Evolutionary conservation across 2,797 vertebrate genomes (phyloP).

Genomic region (Molossus molossus): DNA sequence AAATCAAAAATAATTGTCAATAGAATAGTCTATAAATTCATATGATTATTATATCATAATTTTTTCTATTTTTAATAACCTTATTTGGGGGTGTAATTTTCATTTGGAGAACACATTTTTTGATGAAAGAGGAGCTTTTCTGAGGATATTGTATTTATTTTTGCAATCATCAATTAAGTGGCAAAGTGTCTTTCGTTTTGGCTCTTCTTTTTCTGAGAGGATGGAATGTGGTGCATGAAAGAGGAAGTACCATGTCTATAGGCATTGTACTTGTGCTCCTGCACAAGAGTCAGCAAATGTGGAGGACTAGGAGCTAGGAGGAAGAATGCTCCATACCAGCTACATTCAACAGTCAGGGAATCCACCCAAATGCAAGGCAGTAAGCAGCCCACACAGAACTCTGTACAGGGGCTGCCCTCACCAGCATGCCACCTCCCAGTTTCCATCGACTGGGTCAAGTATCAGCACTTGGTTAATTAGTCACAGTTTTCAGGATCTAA

Average conservation of each 20-base stretch:
- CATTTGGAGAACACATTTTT: background rate
- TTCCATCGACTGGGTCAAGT: conserved; percentile 80
- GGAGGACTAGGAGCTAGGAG: background rate
- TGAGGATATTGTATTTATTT: background rate
- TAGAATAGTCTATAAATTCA: background rate
- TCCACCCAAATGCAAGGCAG: background rate
- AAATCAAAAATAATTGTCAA: background rate
- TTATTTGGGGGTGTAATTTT: background rate
- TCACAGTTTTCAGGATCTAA: conserved; percentile 74
- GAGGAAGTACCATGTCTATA: conserved; percentile 5
- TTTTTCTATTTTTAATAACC: background rate
- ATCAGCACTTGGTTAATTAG: conserved; percentile 76
- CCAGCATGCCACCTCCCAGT: conserved; percentile 58
- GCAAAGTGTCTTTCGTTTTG: background rate
- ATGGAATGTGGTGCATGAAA: background rate
- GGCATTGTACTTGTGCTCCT: background rate
- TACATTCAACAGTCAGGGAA: background rate
- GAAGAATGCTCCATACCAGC: background rate
- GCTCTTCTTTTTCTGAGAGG: background rate
- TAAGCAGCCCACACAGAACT: conserved; percentile 28
- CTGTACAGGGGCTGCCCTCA: background rate
- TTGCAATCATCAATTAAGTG: background rate
- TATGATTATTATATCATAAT: background rate
- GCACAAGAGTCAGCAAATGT: background rate
- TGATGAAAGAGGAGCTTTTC: conserved; percentile 28